Conservation (phyloP, 2,888 invertebrate species). For the Pristionchus maxplancki region DNA sequence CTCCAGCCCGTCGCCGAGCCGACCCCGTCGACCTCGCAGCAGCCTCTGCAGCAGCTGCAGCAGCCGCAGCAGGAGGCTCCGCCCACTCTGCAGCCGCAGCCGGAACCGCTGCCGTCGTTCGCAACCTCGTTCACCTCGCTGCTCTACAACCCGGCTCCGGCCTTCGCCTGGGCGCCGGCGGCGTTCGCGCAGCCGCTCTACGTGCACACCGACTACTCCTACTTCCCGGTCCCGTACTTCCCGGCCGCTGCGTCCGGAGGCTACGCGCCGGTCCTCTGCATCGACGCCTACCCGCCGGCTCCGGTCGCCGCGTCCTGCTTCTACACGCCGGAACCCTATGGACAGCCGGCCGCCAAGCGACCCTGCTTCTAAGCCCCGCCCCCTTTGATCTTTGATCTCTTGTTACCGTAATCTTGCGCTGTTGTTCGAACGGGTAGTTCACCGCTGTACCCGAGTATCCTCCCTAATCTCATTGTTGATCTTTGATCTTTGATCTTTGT, state of each 20-base stretch:
- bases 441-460: neutral
- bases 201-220: conserved; percentile 27
- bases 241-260: neutral
- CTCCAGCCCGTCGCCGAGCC: neutral
- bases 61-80: neutral
- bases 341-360: neutral
- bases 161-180: neutral
- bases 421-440: neutral
- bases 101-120: conserved; percentile 22
- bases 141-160: conserved; percentile 17
- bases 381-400: conserved; percentile 17
- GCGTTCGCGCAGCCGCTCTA: neutral
- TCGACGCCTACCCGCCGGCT: neutral
- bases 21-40: neutral
- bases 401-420: conserved; percentile 6
- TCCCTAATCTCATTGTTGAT: neutral
- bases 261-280: neutral
- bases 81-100: neutral
- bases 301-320: conserved; percentile 3
- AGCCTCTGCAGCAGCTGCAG: neutral
- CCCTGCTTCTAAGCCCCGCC: conserved; percentile 24
- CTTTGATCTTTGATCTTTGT: neutral
- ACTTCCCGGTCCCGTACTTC: neutral
- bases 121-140: conserved; percentile 42
- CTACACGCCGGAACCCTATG: conserved; percentile 35